Percentiles rank a stretch among this genome's conserved stretches.
Conservation (phyloP, 2,888 invertebrate species). For the Nephrotoma guestfalica region DNA sequence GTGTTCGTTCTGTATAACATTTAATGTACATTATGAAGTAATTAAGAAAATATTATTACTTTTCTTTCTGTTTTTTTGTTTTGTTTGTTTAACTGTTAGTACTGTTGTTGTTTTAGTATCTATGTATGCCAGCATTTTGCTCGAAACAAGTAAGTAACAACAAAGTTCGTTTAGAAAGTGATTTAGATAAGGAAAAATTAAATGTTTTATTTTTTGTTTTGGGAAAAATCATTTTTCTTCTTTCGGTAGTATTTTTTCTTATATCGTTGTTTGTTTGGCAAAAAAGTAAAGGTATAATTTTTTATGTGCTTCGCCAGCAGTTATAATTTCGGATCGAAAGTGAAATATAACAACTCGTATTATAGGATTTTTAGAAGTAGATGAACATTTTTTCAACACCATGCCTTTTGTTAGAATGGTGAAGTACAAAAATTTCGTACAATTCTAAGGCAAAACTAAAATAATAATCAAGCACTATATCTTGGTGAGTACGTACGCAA, state of each 20-base stretch:
- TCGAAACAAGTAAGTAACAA: background rate
- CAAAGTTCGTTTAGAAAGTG: background rate
- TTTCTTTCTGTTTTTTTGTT: background rate
- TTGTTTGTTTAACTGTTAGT: background rate
- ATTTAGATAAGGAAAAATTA: background rate
- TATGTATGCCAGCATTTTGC: background rate
- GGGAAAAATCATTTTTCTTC: background rate
- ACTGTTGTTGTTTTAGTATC: background rate
- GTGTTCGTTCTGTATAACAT: background rate
- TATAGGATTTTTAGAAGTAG: no score
- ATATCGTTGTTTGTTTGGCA: background rate
- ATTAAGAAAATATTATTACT: background rate
- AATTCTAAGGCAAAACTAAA: no score
- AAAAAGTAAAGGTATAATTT: background rate
- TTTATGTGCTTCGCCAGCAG: background rate
- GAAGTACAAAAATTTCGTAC: no score
- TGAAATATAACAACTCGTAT: background rate
- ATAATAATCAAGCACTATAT: background rate
- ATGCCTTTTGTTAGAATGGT: background rate
- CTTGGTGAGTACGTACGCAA: background rate
- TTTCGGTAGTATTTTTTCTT: background rate
- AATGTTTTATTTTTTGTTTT: background rate
- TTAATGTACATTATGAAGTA: background rate
- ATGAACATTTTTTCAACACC: background rate
- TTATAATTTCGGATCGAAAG: background rate